phyloP scores from a whole-genome alignment of 2,113 vertebrate genomes.

The Nesogale talazaci region DNA sequence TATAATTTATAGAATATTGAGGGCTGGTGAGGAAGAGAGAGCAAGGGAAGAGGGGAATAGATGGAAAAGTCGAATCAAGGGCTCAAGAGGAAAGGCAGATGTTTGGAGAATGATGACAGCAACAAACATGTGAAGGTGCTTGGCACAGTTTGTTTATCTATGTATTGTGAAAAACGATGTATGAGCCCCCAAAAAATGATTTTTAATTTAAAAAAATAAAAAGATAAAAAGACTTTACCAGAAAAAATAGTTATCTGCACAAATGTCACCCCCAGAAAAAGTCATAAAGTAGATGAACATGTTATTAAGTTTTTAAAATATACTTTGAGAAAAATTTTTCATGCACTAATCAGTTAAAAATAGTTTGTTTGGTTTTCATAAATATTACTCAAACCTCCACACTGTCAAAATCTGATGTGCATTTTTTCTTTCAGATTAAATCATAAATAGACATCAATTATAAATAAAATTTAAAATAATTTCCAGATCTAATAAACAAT shows the following conservation, averaged over 20 bases:
- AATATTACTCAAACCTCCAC: neutral
- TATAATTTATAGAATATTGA: no score
- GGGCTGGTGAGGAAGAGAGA: no score
- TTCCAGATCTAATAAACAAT: slow-evolving; percentile 15
- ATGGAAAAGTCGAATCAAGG: no score
- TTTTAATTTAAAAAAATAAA: no score
- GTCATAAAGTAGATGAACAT: slow-evolving; percentile 47
- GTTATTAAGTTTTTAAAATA: slow-evolving; percentile 55
- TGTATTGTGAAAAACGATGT: no score
- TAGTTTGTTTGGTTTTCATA: neutral
- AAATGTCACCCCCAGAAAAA: slow-evolving; percentile 51
- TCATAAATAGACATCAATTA: slow-evolving; percentile 27
- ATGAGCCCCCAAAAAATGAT: no score
- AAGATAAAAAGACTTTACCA: no score
- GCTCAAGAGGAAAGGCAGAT: no score
- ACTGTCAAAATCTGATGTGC: slow-evolving; percentile 2
- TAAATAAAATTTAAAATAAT: neutral
- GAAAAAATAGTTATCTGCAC: slow-evolving; percentile 64
- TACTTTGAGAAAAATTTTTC: slow-evolving; percentile 35
- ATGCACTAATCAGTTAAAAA: slow-evolving; percentile 65
- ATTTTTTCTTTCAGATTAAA: slow-evolving; percentile 1
- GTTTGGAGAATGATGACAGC: no score
- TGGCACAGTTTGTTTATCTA: no score
- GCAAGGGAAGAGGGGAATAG: no score
- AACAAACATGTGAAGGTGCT: no score